A percentile compares a stretch with the other conserved stretches of the same genome.
Conservation (phyloP, 1,140 invertebrate species). For the Mycetomoellerius zeteki region DNA sequence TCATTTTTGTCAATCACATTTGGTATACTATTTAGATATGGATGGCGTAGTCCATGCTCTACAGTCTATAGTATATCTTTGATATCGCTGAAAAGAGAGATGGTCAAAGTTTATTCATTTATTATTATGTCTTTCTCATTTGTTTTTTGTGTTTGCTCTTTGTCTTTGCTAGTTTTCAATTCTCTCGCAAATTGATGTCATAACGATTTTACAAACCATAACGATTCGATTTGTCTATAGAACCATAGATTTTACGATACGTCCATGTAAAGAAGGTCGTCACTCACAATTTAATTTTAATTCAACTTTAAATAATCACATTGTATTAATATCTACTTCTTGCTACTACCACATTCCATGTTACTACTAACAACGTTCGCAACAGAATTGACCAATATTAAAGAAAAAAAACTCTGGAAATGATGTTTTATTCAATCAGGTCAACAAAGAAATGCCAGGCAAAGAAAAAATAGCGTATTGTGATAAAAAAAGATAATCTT, state of each 20-base stretch:
- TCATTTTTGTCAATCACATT: too few species aligned
- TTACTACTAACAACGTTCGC: not conserved
- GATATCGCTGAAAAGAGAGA: not conserved
- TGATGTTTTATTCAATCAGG: not conserved
- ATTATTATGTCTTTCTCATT: not conserved
- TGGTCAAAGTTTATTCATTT: not conserved
- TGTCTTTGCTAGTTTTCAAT: not conserved
- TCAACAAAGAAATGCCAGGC: not conserved
- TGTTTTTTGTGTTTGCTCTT: too few species aligned
- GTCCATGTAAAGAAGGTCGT: not conserved
- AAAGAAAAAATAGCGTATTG: not conserved
- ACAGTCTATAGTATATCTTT: too few species aligned
- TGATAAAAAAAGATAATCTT: not conserved
- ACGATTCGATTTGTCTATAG: not conserved
- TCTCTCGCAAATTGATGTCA: not conserved
- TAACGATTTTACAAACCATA: not conserved
- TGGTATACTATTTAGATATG: too few species aligned
- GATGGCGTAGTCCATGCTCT: too few species aligned
- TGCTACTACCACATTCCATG: not conserved
- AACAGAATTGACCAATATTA: not conserved
- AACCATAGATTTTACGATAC: constrained; percentile 5
- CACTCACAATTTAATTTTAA: constrained; percentile 22
- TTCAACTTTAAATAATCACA: not conserved
- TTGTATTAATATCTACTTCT: not conserved
- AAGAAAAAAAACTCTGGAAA: not conserved